phyloP scores from a whole-genome alignment of 2,888 invertebrate species.

The Oligia latruncula region DNA sequence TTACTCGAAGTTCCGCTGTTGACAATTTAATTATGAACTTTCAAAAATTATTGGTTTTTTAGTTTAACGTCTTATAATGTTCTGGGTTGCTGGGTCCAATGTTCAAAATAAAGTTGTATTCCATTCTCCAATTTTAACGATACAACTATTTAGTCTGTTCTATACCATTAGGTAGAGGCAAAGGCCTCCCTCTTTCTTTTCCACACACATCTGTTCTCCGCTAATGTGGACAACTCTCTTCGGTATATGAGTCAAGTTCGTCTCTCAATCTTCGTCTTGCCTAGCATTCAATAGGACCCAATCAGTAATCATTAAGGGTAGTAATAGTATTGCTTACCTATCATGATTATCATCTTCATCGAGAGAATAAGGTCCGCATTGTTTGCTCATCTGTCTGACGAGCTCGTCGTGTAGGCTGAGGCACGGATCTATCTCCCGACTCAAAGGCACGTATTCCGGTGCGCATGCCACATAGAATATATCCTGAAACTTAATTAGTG shows the following conservation, averaged over 20 bases:
- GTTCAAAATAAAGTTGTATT: not conserved
- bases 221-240: not conserved
- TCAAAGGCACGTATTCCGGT: constrained; percentile 86
- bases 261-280: not conserved
- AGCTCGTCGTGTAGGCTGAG: constrained; percentile 84
- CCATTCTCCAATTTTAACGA: not conserved
- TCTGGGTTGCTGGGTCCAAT: not conserved
- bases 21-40: not conserved
- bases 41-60: not conserved
- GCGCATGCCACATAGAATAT: constrained; percentile 89
- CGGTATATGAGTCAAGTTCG: not conserved
- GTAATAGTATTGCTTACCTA: constrained; percentile 68
- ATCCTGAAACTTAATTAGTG: constrained; percentile 74
- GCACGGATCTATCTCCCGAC: constrained; percentile 84
- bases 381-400: constrained; percentile 82
- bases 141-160: not conserved
- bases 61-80: not conserved
- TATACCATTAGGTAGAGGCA: not conserved
- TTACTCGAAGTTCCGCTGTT: not conserved
- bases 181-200: not conserved
- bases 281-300: not conserved
- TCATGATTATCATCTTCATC: constrained; percentile 84
- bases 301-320: not conserved
- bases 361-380: constrained; percentile 80
- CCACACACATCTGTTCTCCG: not conserved